Percentiles rank a stretch among this genome's conserved stretches.
These are phyloP conservation scores for Stegodyphus dumicola DNA, from an alignment of 1,140 invertebrate genomes.

Conservation along the genomic window DNA sequence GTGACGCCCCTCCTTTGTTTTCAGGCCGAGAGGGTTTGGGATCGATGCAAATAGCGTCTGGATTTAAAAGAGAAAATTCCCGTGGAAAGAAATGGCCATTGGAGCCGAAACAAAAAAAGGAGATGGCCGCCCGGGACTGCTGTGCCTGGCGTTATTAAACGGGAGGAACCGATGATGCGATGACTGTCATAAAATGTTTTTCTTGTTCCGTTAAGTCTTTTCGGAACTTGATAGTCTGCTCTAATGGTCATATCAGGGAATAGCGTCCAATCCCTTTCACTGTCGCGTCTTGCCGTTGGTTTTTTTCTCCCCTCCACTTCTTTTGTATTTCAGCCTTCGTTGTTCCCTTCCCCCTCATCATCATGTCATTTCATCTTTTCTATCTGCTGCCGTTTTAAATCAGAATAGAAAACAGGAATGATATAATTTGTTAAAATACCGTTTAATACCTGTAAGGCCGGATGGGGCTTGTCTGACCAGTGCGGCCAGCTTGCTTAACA, in stretches of 20 bases:
- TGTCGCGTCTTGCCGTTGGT: background rate
- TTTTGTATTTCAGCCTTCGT: too few species aligned
- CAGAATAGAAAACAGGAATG: too few species aligned
- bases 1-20: background rate
- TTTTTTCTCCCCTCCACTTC: background rate
- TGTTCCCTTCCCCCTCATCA: too few species aligned
- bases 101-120: background rate
- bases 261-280: background rate
- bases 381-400: too few species aligned
- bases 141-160: slow-evolving; percentile 39
- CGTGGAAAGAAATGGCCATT: background rate
- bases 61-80: background rate
- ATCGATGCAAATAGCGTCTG: background rate
- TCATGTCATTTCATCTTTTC: too few species aligned
- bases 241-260: slow-evolving; percentile 12
- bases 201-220: background rate
- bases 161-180: slow-evolving; percentile 17
- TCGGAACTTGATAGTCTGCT: slow-evolving; percentile 7
- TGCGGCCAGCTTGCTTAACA: too few species aligned
- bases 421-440: too few species aligned
- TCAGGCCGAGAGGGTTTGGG: background rate
- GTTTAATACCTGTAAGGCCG: too few species aligned
- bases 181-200: slow-evolving; percentile 50
- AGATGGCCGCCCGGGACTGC: background rate
- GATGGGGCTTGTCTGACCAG: too few species aligned